Conservation (phyloP, 2,888 invertebrate species). For the Agrochola lychnidis region DNA sequence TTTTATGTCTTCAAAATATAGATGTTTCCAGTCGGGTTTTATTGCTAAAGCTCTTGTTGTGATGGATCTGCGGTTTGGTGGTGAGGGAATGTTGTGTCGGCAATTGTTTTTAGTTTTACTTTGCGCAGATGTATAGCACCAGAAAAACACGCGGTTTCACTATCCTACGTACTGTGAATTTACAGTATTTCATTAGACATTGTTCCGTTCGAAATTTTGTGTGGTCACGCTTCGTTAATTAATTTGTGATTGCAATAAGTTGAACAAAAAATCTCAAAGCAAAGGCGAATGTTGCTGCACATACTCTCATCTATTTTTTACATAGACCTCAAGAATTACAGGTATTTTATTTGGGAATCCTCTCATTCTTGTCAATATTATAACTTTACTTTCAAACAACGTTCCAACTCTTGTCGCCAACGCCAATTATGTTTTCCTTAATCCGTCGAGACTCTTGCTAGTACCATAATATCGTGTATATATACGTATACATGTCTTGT, state of each 20-base stretch:
- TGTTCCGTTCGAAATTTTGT: background rate
- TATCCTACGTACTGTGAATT: background rate
- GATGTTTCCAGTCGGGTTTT: constrained; percentile 61
- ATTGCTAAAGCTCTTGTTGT: constrained; percentile 54
- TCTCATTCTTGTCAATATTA: background rate
- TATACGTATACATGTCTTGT: constrained; percentile 16
- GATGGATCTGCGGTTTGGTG: constrained; percentile 55
- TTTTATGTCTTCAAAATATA: constrained; percentile 78
- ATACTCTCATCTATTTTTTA: background rate
- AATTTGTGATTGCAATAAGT: background rate
- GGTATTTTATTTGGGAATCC: background rate
- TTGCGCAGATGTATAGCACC: constrained; percentile 21
- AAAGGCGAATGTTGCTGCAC: background rate
- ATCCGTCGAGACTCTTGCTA: constrained; percentile 34
- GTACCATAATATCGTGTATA: constrained; percentile 16
- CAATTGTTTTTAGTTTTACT: constrained; percentile 38
- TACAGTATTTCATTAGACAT: background rate
- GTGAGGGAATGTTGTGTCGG: constrained; percentile 22
- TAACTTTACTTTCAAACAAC: background rate
- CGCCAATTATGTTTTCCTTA: constrained; percentile 26
- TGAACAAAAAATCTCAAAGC: background rate
- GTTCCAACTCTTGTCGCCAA: constrained; percentile 9
- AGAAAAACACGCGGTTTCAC: background rate
- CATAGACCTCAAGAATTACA: background rate
- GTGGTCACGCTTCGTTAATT: background rate